Evolutionary conservation across 2,888 invertebrate species (phyloP), one percentile per base, ranked within the genome.

Genomic region (Oithona nana): DNA sequence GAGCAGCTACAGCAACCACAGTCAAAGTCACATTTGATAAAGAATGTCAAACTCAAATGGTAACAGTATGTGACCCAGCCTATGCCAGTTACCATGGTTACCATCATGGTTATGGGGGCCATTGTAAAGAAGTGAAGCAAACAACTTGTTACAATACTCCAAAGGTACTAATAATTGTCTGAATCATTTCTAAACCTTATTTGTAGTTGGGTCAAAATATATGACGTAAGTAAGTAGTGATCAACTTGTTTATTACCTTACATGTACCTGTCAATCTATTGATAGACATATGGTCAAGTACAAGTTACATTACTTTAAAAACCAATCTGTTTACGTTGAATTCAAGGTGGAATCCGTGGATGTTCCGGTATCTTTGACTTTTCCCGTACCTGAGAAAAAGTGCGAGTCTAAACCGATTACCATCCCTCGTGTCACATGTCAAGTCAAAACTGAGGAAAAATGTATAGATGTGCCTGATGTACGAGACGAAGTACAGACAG

Each of bases 111-210:
- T 11, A 39, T 11, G 54, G 26, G 24, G 24, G 13, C 6, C 26
- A 54, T 16, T 54, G 54, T 26, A 24, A 20, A 26, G 54, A 54
- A 20, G 54, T 54, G 20, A 26, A 54, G 26, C 54, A 54, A 54
- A 26, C 20, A 24, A 54, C 54, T 26, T 54, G 54, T 26, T 54
- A 24, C 54, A 54, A 54, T 26, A 54, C 26, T 54, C 54, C 54
- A 24, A 3, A 20, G 6, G 54, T 54, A 11, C 16, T 6, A 11
- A 39, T 16, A 11, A 6, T 16, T 39, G 6, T 39, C 8, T 16
- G 6, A 39, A 39, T 16, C 39, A 39, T 11, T 39, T 39, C 39
- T 16, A n/a, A n/a, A n/a, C n/a, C n/a, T n/a, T n/a, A n/a, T n/a
- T n/a, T n/a, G n/a, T n/a, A n/a, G n/a, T n/a, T n/a, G n/a, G n/a